Percentiles rank a stretch among this genome's conserved stretches.
phyloP scores from a whole-genome alignment of 2,797 vertebrate genomes.

The Remorina albescens region DNA sequence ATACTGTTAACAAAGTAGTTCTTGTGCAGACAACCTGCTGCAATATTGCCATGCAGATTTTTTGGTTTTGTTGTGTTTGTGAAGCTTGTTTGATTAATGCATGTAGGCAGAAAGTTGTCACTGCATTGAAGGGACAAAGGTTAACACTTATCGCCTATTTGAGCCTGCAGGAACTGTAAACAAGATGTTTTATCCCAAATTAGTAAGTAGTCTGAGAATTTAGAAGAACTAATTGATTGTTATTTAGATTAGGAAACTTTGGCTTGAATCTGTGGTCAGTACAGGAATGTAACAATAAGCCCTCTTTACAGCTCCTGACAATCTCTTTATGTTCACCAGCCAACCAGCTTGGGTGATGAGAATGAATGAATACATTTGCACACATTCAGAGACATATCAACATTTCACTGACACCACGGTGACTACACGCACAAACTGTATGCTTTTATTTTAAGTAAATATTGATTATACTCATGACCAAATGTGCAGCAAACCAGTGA shows the following conservation, averaged over 20 bases:
- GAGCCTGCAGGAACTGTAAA: conserved; percentile 75
- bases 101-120: conserved; percentile 51
- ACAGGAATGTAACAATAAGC: conserved; percentile 66
- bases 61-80: conserved; percentile 50
- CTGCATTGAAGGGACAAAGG: conserved; percentile 80
- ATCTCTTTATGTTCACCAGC: conserved; percentile 49
- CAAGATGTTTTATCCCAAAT: conserved; percentile 71
- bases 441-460: conserved; percentile 31
- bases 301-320: conserved; percentile 59
- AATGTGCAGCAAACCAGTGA: conserved; percentile 24
- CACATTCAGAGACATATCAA: conserved; percentile 41
- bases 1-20: background rate
- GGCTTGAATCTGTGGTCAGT: conserved; percentile 44
- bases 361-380: conserved; percentile 63
- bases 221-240: conserved; percentile 52
- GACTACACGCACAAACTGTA: conserved; percentile 12
- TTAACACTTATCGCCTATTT: conserved; percentile 78
- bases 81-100: conserved; percentile 53
- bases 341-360: conserved; percentile 42
- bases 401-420: conserved; percentile 33
- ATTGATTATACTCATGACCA: conserved; percentile 26
- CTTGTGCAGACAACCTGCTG: conserved; percentile 13
- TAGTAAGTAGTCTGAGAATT: conserved; percentile 66
- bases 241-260: conserved; percentile 44
- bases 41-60: conserved; percentile 17